phyloP scores from a whole-genome alignment of 2,888 invertebrate species.

The Tipula vernalis region DNA sequence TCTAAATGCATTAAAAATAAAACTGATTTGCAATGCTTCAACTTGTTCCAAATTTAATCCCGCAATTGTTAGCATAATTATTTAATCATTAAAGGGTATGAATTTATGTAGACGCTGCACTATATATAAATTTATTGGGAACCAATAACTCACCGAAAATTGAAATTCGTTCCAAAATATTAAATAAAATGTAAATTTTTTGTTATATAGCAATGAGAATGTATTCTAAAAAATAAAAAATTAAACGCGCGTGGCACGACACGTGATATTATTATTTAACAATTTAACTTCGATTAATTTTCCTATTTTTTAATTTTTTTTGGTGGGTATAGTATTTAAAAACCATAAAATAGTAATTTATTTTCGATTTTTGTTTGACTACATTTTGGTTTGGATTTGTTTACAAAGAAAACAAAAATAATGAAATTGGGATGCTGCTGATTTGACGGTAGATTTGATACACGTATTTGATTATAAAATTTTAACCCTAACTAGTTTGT shows the following conservation, averaged over 20 bases:
- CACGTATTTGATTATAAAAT: background rate
- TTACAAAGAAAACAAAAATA: background rate
- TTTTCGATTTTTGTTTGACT: background rate
- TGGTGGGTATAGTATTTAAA: background rate
- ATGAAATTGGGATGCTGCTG: background rate
- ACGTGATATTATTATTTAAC: slow-evolving; percentile 7
- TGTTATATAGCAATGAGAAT: background rate
- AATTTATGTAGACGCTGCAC: background rate
- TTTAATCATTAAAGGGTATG: background rate
- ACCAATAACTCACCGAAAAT: background rate
- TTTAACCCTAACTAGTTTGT: background rate
- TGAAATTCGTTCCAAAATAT: background rate
- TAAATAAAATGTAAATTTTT: background rate
- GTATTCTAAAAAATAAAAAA: background rate
- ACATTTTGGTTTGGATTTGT: background rate
- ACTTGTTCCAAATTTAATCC: background rate
- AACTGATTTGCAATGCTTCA: background rate
- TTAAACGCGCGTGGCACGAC: background rate
- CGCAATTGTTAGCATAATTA: background rate
- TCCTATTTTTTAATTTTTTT: background rate
- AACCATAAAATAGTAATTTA: slow-evolving; percentile 4
- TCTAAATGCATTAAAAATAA: background rate
- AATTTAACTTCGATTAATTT: slow-evolving; percentile 9
- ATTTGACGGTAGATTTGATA: background rate
- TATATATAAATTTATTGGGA: background rate